phyloP scores from a whole-genome alignment of 2,797 vertebrate species.

The Xenopus petersii region DNA sequence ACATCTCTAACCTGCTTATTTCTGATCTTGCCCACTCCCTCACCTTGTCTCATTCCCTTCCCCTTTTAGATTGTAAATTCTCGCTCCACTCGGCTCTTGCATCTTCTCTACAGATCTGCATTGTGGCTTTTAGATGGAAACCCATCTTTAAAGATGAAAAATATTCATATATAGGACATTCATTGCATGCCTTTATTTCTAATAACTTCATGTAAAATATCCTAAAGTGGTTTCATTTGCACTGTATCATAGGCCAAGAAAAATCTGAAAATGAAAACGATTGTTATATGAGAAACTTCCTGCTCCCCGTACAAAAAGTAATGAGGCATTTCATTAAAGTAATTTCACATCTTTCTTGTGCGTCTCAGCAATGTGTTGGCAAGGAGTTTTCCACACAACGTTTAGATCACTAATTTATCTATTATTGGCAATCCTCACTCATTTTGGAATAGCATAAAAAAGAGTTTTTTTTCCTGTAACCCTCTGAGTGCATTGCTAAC shows the following conservation, averaged over 20 bases:
- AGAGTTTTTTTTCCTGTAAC: background rate
- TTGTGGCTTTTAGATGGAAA: too few species aligned
- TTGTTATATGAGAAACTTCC: slow-evolving; percentile 27
- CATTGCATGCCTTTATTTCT: background rate
- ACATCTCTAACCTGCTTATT: too few species aligned
- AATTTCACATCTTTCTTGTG: slow-evolving; percentile 11
- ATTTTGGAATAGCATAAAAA: slow-evolving; percentile 40
- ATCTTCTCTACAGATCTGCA: too few species aligned
- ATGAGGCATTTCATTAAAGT: slow-evolving; percentile 15
- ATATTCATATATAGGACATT: too few species aligned
- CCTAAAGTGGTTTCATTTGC: background rate
- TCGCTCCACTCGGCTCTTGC: too few species aligned
- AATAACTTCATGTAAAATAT: background rate
- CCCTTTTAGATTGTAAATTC: too few species aligned
- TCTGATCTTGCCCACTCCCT: too few species aligned
- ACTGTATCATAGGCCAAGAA: slow-evolving; percentile 3
- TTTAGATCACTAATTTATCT: slow-evolving; percentile 32
- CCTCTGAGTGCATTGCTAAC: slow-evolving; percentile 34
- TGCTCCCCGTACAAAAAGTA: slow-evolving; percentile 12
- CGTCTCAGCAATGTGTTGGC: slow-evolving; percentile 24
- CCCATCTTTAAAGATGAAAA: too few species aligned
- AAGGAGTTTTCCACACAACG: background rate
- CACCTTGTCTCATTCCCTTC: too few species aligned
- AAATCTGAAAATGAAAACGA: slow-evolving; percentile 7
- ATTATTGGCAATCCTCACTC: slow-evolving; percentile 30